Base-by-base conservation (phyloP, 2,888 invertebrate species). In the Carabus problematicus region DNA sequence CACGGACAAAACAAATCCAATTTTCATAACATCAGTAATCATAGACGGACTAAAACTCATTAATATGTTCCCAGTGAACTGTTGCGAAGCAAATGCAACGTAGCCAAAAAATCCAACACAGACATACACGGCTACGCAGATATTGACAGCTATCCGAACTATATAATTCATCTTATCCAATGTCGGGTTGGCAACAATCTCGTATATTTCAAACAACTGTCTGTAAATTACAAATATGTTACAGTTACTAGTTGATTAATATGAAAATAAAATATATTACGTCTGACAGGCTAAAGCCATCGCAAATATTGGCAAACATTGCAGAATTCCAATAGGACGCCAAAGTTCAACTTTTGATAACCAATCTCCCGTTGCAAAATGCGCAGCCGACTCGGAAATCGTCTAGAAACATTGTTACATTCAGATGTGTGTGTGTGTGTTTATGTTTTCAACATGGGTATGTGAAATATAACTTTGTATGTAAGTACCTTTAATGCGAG, bases 201-300 rank as follows among this genome's bases (percentile, higher is more conserved):
- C 95, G 79, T 96, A 96, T 73, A 98, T 93, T 80, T 97, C 95
- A 82, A 96, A 96, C 41, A 96, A 82, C 82, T 95, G 95, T 74
- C 92, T 92, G 80, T n/a, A 84, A 80, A 60, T 29, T 6, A 29
- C 6, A 29, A 6, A 29, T n/a, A n/a, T n/a, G n/a, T 16, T n/a
- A 7, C 19, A 29, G n/a, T 56, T 9, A 29, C 8, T 56, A 18
- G 9, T 3, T 3, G 29, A 9, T 56, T 56, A 42, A 69, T 42
- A 66, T 41, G 70, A 64, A 54, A 69, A 56, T 29, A 52, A 2
- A 18, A 9, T 52, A 4, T 42, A 89, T 87, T 82, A 94, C 90
- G 97, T 96, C 84, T 98, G 98, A 83, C 98, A 98, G 72, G 95
- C 96, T 64, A 98, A 85, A 0, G 98, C 97, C 92, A 98, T 95